Evolutionary conservation across 2,888 invertebrate species (phyloP).

Genomic region (Sesamia inferens): DNA sequence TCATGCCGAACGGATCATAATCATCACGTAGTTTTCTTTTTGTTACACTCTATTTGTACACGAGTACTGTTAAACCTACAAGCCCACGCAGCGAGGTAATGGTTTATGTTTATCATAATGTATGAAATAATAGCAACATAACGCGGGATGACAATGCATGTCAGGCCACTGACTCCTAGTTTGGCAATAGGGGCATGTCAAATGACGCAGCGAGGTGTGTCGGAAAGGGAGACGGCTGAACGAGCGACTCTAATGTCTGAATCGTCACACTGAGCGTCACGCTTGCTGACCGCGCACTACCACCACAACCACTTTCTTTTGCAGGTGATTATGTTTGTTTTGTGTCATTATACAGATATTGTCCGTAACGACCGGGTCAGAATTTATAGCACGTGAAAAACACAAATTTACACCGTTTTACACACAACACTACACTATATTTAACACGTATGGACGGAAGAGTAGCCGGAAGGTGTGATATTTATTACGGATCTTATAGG

Average conservation of each 20-base stretch:
- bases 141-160: slow-evolving; percentile 50
- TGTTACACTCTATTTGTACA: slow-evolving; percentile 85
- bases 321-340: slow-evolving; percentile 82
- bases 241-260: slow-evolving; percentile 77
- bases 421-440: slow-evolving; percentile 26
- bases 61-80: slow-evolving; percentile 67
- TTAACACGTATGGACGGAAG: slow-evolving; percentile 54
- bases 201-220: slow-evolving; percentile 81
- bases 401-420: slow-evolving; percentile 35
- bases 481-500: slow-evolving; percentile 70
- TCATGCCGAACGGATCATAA: slow-evolving; percentile 86
- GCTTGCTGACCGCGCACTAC: slow-evolving; percentile 76
- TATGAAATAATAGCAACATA: slow-evolving; percentile 40
- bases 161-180: slow-evolving; percentile 73
- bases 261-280: slow-evolving; percentile 81
- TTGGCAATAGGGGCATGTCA: slow-evolving; percentile 76
- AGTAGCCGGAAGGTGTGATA: slow-evolving; percentile 59
- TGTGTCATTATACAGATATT: slow-evolving; percentile 59
- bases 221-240: slow-evolving; percentile 80
- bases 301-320: slow-evolving; percentile 86
- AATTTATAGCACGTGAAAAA: slow-evolving; percentile 40
- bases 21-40: slow-evolving; percentile 83
- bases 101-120: slow-evolving; percentile 53
- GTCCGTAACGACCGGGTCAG: slow-evolving; percentile 36
- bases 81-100: slow-evolving; percentile 67